A percentile compares a stretch with the other conserved stretches of the same genome.
These are phyloP conservation scores for Bellardia bayeri DNA, from an alignment of 2,888 invertebrate genomes.

Conservation along the genomic window DNA sequence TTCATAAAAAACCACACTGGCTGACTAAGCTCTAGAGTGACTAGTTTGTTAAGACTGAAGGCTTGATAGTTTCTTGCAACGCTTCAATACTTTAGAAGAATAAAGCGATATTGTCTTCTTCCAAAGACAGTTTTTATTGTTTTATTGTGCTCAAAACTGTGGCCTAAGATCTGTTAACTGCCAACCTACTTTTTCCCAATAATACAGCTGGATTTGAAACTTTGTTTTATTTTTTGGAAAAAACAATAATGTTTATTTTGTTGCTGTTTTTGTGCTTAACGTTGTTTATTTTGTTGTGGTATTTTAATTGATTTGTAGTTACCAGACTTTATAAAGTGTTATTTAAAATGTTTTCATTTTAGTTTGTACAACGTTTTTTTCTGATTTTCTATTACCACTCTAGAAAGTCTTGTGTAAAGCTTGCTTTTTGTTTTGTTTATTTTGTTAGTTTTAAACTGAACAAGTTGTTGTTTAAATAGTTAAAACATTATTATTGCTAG, in stretches of 20 bases:
- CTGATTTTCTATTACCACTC: not conserved
- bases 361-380: conserved; percentile 24
- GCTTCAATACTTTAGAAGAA: conserved; percentile 33
- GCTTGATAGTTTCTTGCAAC: conserved; percentile 28
- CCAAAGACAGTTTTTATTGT: conserved; percentile 48
- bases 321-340: conserved; percentile 70
- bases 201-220: conserved; percentile 18
- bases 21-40: conserved; percentile 40
- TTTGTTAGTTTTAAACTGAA: not conserved
- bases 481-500: conserved; percentile 29
- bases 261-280: conserved; percentile 15
- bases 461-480: conserved; percentile 20
- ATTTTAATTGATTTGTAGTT: conserved; percentile 76
- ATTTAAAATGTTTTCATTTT: conserved; percentile 68
- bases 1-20: not conserved
- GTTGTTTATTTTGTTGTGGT: conserved; percentile 54
- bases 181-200: conserved; percentile 69
- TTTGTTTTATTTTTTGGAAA: conserved; percentile 18
- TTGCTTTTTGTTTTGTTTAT: not conserved
- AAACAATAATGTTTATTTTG: conserved; percentile 40
- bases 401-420: conserved; percentile 20
- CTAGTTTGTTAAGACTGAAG: conserved; percentile 35
- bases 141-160: conserved; percentile 16
- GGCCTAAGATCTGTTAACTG: conserved; percentile 55
- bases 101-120: conserved; percentile 61